Base-by-base conservation (phyloP, 1,140 invertebrate genomes). In the Papilio machaon region DNA sequence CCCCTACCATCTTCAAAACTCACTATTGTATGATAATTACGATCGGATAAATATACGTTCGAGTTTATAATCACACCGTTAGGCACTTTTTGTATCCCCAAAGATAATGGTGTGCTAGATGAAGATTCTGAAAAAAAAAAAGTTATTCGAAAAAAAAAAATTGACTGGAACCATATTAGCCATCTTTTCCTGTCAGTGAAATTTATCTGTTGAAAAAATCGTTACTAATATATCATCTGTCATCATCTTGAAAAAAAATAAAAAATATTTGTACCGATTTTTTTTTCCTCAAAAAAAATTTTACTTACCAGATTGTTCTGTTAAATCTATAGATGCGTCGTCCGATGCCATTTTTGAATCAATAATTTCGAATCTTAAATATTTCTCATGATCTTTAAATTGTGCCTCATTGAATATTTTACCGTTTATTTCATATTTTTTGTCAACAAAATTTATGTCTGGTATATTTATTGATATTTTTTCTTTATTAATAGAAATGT, bases 21-120 rank as follows among this genome's bases (percentile, higher is more conserved):
- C 15, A 85, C 49, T 23, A 88, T 54, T 3, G 81, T 83, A 43
- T 85, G 73, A 80, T 81, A 87, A 11, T 82, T 64, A 11, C 82
- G 47, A 2, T 77, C 60, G 5, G 82, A 54, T 10, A 88, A 38
- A 23, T 80, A 81, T 19, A 88, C 38, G 5, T 60, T 86, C 15
- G 82, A 84, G 35, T 88, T 88, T 30, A 88, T 80, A 7, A 88
- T 75, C 0, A 85, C 3, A 17, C 86, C 86, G 17, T 85, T 76
- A 8, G 70, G 70, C 23, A 83, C 82, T 38, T 84, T 73, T 52
- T 84, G 79, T 1, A 85, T 77, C 5, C 74, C 77, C 11, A 79
- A 19, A 19, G 76, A 10, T n/a, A 79, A n/a, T 19, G 10, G 43
- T n/a, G 54, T 38, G 35, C 38, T 54, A 15, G 30, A 6, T 15